phyloP scores from a whole-genome alignment of 2,797 vertebrate genomes.

The Bryconaethiops microstoma region DNA sequence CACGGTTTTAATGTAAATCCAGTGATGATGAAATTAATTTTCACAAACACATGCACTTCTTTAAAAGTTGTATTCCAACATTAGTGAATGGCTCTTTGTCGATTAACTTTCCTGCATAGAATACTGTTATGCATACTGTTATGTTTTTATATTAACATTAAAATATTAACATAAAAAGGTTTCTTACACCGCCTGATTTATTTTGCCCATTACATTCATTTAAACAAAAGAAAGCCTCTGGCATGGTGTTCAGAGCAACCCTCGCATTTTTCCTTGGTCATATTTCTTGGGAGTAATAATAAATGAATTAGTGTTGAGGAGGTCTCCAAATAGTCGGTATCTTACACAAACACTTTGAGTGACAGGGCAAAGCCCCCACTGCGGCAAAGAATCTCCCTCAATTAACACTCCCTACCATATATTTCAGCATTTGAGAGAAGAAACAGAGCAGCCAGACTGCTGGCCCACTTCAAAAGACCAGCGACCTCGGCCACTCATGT shows the following conservation, averaged over 20 bases:
- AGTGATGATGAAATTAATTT: neutral
- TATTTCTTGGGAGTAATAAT: conserved; percentile 76
- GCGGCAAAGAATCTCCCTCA: conserved; percentile 78
- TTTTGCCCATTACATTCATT: conserved; percentile 50
- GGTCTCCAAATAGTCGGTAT: conserved; percentile 77
- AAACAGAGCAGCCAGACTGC: conserved; percentile 42
- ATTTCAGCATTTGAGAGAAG: conserved; percentile 65
- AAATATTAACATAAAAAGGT: conserved; percentile 36
- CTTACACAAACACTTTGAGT: conserved; percentile 79
- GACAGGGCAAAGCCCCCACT: conserved; percentile 75
- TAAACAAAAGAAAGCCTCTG: conserved; percentile 59
- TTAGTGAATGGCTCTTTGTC: neutral
- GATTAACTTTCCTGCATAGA: conserved; percentile 7
- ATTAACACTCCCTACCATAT: conserved; percentile 81
- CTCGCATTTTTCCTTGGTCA: conserved; percentile 58
- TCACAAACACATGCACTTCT: neutral
- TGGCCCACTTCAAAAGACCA: conserved; percentile 69
- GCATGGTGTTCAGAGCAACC: conserved; percentile 49
- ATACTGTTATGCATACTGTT: neutral
- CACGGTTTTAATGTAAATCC: neutral
- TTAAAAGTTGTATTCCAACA: neutral
- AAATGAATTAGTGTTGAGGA: conserved; percentile 77
- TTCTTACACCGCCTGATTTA: conserved; percentile 50
- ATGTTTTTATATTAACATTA: conserved; percentile 16
- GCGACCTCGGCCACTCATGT: conserved; percentile 59